A percentile compares a stretch with the other conserved stretches of the same genome.
These are phyloP conservation scores for Melangyna quadrimaculata DNA, from an alignment of 2,888 invertebrate species.

Conservation along the genomic window DNA sequence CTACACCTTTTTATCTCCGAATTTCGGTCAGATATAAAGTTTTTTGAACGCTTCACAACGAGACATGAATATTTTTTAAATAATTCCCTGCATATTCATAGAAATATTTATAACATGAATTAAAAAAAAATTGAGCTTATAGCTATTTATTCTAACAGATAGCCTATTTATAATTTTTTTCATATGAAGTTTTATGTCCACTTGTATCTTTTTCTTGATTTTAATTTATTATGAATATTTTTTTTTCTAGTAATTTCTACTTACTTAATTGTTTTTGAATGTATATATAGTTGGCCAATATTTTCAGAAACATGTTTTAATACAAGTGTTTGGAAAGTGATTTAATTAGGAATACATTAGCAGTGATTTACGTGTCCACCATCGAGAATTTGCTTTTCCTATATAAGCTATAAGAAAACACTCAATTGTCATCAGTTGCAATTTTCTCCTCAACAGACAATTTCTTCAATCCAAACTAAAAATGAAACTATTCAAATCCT, in stretches of 20 bases:
- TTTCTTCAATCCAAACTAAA: neutral
- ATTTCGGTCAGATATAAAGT: too few relatives aligned
- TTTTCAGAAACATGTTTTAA: neutral
- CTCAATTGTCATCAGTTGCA: conserved; percentile 28
- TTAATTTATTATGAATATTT: neutral
- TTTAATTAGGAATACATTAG: conserved; percentile 39
- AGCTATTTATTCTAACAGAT: too few relatives aligned
- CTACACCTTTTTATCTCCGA: too few relatives aligned
- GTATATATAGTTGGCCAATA: neutral
- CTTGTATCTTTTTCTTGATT: neutral
- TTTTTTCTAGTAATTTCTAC: too few relatives aligned
- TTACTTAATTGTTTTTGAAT: neutral
- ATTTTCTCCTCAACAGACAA: neutral
- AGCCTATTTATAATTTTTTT: too few relatives aligned
- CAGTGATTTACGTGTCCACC: neutral
- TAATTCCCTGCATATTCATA: too few relatives aligned
- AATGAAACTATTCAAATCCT: conserved; percentile 50
- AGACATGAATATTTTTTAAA: too few relatives aligned
- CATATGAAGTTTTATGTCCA: too few relatives aligned
- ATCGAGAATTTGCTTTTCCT: neutral
- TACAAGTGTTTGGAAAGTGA: neutral
- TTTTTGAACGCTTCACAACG: too few relatives aligned
- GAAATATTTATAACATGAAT: too few relatives aligned
- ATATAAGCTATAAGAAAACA: conserved; percentile 7
- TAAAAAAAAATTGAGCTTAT: too few relatives aligned